Evolutionary conservation across 64 coral and sea anemone species (phyloP), one percentile per base, ranked within the genome.

Genomic region (Montipora efflorescens): DNA sequence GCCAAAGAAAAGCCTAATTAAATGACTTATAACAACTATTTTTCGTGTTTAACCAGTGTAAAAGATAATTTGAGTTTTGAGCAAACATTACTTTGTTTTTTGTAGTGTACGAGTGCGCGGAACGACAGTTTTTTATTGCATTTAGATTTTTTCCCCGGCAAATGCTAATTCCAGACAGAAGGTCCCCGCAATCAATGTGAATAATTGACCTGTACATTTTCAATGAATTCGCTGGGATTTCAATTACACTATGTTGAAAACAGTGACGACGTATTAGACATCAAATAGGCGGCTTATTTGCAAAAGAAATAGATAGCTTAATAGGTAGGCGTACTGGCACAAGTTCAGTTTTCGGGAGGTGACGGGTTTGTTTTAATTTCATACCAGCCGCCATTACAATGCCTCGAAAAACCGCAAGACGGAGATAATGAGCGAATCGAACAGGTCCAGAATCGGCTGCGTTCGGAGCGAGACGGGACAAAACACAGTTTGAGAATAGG

Each of bases 31-130:
- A 67, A 84, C 81, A 84, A 86, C 81, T 92, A 92, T 92, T 92
- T 92, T 92, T 86, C 81, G 16, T 92, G 90, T 83, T 92, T 83
- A 92, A 83, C 82, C 72, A 36, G 90, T 92, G 74, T 82, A 92
- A 92, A 92, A 92, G 90, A 91, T 91, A 74, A 92, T 76, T 62
- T 85, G 47, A 84, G 84, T 19, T 9, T 84, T 36, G 67, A 83
- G 36, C 90, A 91, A 91, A 84, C 82, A 86, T 86, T 86, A 86
- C 49, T 86, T 86, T 86, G 67, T 68, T 45, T 71, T 86, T 86
- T 48, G 64, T 64, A 48, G 66, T 86, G 82, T 72, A 68, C 64
- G 46, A 67, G 19, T 19, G 46, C 45, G 82, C 36, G 67, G 59
- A 84, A 84, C 47, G 67, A 84, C 59, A 25, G 36, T 36, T 5